These are phyloP conservation scores for Clinocottus analis DNA, from an alignment of 2,113 vertebrate species.

Conservation along the genomic window DNA sequence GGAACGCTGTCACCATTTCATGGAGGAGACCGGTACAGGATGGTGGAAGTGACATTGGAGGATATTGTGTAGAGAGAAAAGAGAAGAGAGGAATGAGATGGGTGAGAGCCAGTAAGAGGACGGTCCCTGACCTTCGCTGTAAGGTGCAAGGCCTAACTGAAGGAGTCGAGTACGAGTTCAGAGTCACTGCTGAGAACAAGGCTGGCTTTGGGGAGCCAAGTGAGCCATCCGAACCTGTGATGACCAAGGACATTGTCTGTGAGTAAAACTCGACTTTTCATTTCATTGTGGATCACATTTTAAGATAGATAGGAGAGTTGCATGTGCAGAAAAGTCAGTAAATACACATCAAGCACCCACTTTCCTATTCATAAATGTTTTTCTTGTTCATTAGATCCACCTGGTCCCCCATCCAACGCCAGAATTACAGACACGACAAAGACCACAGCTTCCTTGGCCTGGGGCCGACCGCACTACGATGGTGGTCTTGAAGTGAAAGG, in stretches of 20 bases:
- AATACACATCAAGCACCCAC: background rate
- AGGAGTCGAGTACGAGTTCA: conserved; percentile 97
- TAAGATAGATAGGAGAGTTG: background rate
- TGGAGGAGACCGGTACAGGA: conserved; percentile 95
- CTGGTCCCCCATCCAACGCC: conserved; percentile 96
- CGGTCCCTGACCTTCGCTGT: conserved; percentile 93
- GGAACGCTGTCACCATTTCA: conserved; percentile 90
- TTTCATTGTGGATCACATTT: conserved; percentile 4
- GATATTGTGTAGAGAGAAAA: conserved; percentile 93
- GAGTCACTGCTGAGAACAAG: conserved; percentile 97
- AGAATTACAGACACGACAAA: conserved; percentile 95
- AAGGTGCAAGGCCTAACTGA: conserved; percentile 95
- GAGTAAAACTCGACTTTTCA: conserved; percentile 74
- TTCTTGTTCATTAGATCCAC: conserved; percentile 87
- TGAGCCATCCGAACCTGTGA: conserved; percentile 87
- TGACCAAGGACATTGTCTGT: conserved; percentile 96
- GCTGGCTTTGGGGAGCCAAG: conserved; percentile 97
- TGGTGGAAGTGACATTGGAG: conserved; percentile 97
- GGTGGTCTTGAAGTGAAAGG: conserved; percentile 95
- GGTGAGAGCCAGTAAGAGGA: conserved; percentile 94
- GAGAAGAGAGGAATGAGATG: conserved; percentile 96
- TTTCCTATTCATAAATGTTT: conserved; percentile 4
- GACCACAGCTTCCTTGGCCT: conserved; percentile 92
- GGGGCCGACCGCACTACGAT: conserved; percentile 95
- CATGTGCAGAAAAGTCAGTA: background rate